phyloP scores from a whole-genome alignment of 2,888 invertebrate genomes.

The Plagodis pulveraria region DNA sequence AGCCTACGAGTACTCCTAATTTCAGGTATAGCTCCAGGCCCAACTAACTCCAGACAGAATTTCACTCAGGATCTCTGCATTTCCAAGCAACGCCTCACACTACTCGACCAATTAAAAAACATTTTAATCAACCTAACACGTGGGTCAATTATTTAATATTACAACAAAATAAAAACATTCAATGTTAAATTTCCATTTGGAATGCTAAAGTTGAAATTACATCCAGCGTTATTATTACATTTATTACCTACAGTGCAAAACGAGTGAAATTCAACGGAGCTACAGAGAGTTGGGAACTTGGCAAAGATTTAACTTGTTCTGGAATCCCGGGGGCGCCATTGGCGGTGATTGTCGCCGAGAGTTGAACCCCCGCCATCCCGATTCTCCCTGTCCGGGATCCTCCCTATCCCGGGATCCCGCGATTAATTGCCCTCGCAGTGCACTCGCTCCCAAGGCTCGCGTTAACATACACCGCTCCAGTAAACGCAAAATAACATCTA shows the following conservation, averaged over 20 bases:
- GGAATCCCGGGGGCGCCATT: conserved; percentile 76
- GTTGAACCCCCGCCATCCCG: conserved; percentile 37
- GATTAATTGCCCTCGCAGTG: conserved; percentile 78
- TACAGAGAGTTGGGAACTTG: conserved; percentile 68
- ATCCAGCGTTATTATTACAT: conserved; percentile 23
- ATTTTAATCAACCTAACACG: no score
- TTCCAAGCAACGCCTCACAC: no score
- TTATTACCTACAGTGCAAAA: conserved; percentile 16
- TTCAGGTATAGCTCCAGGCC: no score
- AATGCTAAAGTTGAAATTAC: conserved; percentile 49
- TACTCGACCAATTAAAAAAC: no score
- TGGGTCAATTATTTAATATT: conserved; percentile 1
- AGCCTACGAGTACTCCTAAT: no score
- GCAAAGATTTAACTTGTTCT: conserved; percentile 80
- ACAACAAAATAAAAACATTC: conserved; percentile 1
- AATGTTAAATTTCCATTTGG: conserved; percentile 11
- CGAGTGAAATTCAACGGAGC: conserved; percentile 35
- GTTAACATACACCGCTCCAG: conserved; percentile 67
- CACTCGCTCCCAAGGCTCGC: conserved; percentile 73
- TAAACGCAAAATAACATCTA: conserved; percentile 77
- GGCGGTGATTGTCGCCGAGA: conserved; percentile 78
- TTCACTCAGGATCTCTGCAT: no score
- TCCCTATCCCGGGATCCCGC: conserved; percentile 44
- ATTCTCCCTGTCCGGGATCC: conserved; percentile 28
- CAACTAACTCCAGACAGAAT: no score